Evolutionary conservation across 2,888 invertebrate species (phyloP).

Genomic region (Minunthozetes semirufus): DNA sequence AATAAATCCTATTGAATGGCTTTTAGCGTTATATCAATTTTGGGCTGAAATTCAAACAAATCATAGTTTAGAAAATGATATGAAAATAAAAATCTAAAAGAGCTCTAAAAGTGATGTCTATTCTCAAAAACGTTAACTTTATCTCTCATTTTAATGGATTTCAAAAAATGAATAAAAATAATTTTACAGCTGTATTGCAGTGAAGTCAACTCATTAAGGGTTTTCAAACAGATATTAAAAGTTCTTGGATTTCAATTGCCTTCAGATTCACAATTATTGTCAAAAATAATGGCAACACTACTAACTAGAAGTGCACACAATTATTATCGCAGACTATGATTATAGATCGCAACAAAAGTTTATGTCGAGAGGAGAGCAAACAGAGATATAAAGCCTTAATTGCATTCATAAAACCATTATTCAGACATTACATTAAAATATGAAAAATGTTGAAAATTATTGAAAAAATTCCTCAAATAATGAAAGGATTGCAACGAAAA

Average conservation of each 20-base stretch:
- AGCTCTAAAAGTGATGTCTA: too few species aligned
- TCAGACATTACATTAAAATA: not conserved
- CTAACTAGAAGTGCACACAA: not conserved
- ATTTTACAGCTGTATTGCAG: too few species aligned
- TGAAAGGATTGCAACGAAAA: not conserved
- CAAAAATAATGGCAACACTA: not conserved
- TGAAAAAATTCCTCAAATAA: not conserved
- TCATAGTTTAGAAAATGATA: too few species aligned
- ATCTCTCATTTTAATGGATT: too few species aligned
- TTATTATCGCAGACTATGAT: not conserved
- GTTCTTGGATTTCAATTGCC: conserved; percentile 12
- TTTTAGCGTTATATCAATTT: too few species aligned
- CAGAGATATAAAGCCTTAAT: not conserved
- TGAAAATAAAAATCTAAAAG: too few species aligned
- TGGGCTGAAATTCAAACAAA: too few species aligned
- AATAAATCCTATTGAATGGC: too few species aligned
- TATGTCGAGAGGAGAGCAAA: not conserved
- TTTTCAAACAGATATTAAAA: too few species aligned
- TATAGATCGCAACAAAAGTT: not conserved
- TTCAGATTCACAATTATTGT: conserved; percentile 5
- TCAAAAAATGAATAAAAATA: too few species aligned
- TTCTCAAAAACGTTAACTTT: too few species aligned
- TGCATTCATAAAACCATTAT: conserved; percentile 1
- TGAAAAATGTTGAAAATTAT: not conserved
- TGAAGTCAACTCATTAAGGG: too few species aligned